Conservation (phyloP, 2,113 vertebrate genomes). For the Crocuta crocuta region DNA sequence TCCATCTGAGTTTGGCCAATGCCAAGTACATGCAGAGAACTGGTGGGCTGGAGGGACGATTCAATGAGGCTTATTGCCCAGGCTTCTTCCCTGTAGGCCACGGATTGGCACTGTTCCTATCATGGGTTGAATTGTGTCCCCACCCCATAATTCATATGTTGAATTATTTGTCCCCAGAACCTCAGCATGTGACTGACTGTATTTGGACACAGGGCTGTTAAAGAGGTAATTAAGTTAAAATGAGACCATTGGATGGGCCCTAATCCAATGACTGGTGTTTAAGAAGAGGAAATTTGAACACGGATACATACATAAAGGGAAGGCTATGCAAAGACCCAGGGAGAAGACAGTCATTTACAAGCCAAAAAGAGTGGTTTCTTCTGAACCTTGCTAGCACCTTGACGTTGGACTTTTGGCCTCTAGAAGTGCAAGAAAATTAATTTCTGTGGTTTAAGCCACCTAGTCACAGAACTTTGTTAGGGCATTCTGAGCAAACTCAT, state of each 20-base stretch:
- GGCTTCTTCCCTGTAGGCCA: neutral
- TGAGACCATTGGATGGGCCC: neutral
- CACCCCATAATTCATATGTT: neutral
- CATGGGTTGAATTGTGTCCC: neutral
- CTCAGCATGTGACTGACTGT: neutral
- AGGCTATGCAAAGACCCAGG: neutral
- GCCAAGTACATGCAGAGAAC: neutral
- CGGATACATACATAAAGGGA: neutral
- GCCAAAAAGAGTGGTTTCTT: neutral
- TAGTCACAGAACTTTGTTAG: neutral
- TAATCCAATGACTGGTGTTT: neutral
- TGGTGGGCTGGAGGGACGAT: neutral
- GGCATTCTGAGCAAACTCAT: neutral
- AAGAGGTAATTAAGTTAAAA: constrained; percentile 11
- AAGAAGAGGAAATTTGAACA: neutral
- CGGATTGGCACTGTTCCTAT: neutral
- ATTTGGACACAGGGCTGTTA: neutral
- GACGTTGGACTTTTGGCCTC: neutral
- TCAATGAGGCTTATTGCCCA: neutral
- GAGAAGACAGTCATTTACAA: neutral
- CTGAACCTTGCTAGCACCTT: neutral
- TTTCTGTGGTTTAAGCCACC: neutral
- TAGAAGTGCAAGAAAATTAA: neutral
- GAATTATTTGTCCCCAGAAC: neutral
- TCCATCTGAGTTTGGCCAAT: neutral